phyloP scores from a whole-genome alignment of 2,888 invertebrate species.

The Drosophila mimetica region DNA sequence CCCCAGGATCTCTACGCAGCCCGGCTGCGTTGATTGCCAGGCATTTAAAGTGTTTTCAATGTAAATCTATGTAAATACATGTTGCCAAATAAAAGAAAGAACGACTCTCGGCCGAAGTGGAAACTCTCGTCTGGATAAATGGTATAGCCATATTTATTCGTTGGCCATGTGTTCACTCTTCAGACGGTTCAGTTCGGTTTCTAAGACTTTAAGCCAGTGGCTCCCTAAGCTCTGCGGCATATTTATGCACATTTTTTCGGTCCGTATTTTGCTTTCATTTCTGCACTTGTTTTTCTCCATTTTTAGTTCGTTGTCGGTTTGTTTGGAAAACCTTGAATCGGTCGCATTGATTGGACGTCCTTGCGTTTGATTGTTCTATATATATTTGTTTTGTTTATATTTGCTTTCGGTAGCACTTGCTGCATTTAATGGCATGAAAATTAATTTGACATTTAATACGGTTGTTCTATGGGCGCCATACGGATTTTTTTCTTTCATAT shows the following conservation, averaged over 20 bases:
- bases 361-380: slow-evolving; percentile 45
- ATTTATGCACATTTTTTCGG: slow-evolving; percentile 42
- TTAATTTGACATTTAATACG: slow-evolving; percentile 70
- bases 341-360: slow-evolving; percentile 51
- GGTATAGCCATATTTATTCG: slow-evolving; percentile 41
- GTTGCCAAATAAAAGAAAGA: slow-evolving; percentile 41
- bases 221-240: slow-evolving; percentile 38
- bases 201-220: slow-evolving; percentile 44
- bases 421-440: slow-evolving; percentile 73
- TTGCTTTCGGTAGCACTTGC: slow-evolving; percentile 26
- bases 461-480: slow-evolving; percentile 21
- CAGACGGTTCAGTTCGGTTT: slow-evolving; percentile 27
- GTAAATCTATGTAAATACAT: slow-evolving; percentile 51
- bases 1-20: slow-evolving; percentile 9
- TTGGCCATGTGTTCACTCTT: slow-evolving; percentile 38
- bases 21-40: slow-evolving; percentile 55
- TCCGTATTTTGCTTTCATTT: slow-evolving; percentile 42
- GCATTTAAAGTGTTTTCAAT: slow-evolving; percentile 52
- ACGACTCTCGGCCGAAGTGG: slow-evolving; percentile 21
- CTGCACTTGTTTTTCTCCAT: slow-evolving; percentile 18
- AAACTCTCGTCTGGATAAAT: slow-evolving; percentile 43
- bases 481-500: slow-evolving; percentile 30
- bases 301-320: slow-evolving; percentile 2
- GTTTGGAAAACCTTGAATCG: slow-evolving; percentile 37
- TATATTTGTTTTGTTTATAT: slow-evolving; percentile 18